phyloP scores from a whole-genome alignment of 1,140 invertebrate species.

The honey bee (Apis mellifera) region DNA sequence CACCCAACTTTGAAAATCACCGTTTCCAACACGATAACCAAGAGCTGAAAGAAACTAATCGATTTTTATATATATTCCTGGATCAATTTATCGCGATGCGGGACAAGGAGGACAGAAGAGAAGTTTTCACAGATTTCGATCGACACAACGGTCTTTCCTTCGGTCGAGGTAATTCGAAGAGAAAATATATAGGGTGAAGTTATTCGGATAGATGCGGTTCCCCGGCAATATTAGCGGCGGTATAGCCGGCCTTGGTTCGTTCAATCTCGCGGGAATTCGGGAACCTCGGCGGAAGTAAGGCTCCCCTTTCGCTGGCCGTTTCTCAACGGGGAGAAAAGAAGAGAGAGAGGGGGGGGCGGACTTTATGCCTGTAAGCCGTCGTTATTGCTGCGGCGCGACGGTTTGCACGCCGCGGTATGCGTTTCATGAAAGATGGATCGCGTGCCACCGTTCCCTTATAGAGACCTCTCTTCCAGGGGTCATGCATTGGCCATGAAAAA shows the following conservation, averaged over 20 bases:
- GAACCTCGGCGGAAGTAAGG: constrained; percentile 34
- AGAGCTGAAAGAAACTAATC: no score
- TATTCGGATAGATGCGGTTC: neutral
- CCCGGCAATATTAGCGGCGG: constrained; percentile 35
- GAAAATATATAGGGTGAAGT: neutral
- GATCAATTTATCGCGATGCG: no score
- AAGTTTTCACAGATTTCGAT: no score
- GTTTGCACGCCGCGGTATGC: constrained; percentile 59
- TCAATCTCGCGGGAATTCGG: constrained; percentile 54
- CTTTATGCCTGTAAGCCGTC: constrained; percentile 56
- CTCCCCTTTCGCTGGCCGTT: neutral
- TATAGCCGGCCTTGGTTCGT: constrained; percentile 50
- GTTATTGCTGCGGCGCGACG: constrained; percentile 53
- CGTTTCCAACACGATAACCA: neutral
- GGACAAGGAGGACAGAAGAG: no score
- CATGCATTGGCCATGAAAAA: constrained; percentile 46
- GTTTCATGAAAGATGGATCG: constrained; percentile 67
- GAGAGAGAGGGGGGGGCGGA: neutral
- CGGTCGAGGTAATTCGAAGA: neutral
- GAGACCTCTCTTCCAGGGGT: constrained; percentile 29
- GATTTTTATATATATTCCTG: no score
- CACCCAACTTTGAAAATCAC: no score
- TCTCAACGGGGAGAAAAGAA: neutral
- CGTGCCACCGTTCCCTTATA: constrained; percentile 47
- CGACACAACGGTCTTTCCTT: neutral